Conservation (phyloP, 2,888 invertebrate genomes). For the Tuta absoluta region DNA sequence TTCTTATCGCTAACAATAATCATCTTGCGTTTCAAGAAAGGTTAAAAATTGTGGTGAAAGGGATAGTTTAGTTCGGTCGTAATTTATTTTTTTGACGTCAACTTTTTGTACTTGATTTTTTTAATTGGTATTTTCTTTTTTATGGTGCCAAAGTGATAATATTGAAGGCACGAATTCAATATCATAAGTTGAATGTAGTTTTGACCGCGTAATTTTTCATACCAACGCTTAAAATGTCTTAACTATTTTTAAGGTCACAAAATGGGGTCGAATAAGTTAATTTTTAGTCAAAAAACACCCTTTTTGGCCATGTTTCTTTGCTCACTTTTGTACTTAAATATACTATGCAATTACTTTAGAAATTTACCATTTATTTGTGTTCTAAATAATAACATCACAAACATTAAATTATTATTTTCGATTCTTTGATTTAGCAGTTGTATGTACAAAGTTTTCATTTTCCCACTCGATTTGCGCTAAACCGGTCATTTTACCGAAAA, state of each 20-base stretch:
- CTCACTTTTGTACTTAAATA: conserved; percentile 2
- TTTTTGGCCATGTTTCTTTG: neutral
- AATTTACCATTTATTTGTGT: neutral
- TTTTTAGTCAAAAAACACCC: conserved; percentile 17
- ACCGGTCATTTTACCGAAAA: neutral
- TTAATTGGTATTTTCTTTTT: neutral
- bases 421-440: conserved; percentile 5
- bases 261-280: neutral
- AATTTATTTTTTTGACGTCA: conserved; percentile 17
- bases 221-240: conserved; percentile 19
- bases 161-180: conserved; percentile 7
- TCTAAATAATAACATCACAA: conserved; percentile 2
- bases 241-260: conserved; percentile 16
- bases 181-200: neutral
- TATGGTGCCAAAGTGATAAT: conserved; percentile 22
- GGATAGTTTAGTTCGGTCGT: conserved; percentile 14
- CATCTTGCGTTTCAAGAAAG: conserved; percentile 90
- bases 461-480: neutral
- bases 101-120: neutral
- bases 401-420: conserved; percentile 5
- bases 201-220: neutral
- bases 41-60: conserved; percentile 68
- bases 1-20: conserved; percentile 90
- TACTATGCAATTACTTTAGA: neutral
- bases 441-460: conserved; percentile 12